phyloP scores from a whole-genome alignment of 1,140 invertebrate genomes.

The Drosophila prosaltans region DNA sequence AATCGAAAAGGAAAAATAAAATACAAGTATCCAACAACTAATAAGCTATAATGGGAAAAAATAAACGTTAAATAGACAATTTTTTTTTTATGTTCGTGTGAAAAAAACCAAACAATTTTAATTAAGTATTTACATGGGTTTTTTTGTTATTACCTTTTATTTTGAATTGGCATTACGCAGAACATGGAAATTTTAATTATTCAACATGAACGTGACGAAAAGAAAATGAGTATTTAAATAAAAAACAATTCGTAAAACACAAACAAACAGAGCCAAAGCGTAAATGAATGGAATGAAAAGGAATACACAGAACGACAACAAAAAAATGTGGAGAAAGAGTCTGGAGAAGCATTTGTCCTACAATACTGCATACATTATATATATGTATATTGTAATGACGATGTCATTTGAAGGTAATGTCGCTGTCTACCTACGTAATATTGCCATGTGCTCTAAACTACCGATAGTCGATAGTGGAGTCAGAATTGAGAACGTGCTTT shows the following conservation, averaged over 20 bases:
- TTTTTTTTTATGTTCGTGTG: conserved; percentile 22
- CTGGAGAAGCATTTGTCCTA: too few species aligned
- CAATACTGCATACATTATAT: neutral
- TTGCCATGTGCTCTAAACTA: neutral
- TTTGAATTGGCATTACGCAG: neutral
- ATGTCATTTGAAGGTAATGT: too few species aligned
- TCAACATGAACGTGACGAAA: conserved; percentile 58
- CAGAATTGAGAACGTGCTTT: conserved; percentile 31
- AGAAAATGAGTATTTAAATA: conserved; percentile 39
- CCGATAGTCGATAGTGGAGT: neutral
- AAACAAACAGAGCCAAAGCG: conserved; percentile 15
- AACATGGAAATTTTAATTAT: conserved; percentile 58
- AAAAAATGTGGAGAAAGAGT: too few species aligned
- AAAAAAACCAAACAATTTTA: conserved; percentile 39
- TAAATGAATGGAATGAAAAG: conserved; percentile 3
- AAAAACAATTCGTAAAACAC: conserved; percentile 30
- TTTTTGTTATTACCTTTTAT: conserved; percentile 3
- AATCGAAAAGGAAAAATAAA: conserved; percentile 11
- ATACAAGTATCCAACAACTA: conserved; percentile 22
- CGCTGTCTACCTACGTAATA: neutral
- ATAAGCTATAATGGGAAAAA: conserved; percentile 37
- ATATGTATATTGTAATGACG: too few species aligned
- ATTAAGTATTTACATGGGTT: conserved; percentile 43
- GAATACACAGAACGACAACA: too few species aligned
- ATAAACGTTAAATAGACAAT: conserved; percentile 21